Percentiles rank a stretch among this genome's conserved stretches.
phyloP scores from a whole-genome alignment of 2,888 invertebrate genomes.

The Trypoxylon attenuatum region DNA sequence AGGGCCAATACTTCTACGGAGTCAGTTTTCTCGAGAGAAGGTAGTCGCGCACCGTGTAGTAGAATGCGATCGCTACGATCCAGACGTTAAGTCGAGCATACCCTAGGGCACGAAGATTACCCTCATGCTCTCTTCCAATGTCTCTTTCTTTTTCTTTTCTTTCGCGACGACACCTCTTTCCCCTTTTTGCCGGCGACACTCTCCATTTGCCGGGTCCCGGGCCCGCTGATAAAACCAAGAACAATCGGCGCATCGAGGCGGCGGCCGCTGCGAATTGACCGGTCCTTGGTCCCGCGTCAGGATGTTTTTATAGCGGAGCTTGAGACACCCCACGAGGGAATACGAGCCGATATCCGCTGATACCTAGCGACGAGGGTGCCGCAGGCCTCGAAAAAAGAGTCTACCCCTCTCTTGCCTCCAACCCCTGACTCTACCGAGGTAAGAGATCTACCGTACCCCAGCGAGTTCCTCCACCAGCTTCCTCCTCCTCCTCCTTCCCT shows the following conservation, averaged over 20 bases:
- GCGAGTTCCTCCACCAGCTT: no score
- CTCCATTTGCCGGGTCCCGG: slow-evolving; percentile 1
- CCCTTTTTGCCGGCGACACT: not conserved
- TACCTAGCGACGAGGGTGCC: no score
- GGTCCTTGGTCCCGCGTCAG: slow-evolving; percentile 1
- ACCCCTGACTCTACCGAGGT: no score
- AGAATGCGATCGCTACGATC: slow-evolving; percentile 49
- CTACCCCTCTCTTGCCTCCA: no score
- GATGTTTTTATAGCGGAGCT: slow-evolving; percentile 6
- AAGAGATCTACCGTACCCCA: not conserved
- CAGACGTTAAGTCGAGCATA: slow-evolving; percentile 46
- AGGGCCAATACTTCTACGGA: no score
- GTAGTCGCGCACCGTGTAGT: no score
- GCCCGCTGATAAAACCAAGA: slow-evolving; percentile 34
- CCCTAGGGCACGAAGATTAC: slow-evolving; percentile 47
- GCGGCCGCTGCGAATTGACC: slow-evolving; percentile 18
- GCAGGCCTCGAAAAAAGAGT: no score
- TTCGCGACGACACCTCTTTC: not conserved
- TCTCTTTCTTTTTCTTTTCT: slow-evolving; percentile 8
- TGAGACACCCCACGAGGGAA: not conserved
- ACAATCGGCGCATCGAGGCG: slow-evolving; percentile 20
- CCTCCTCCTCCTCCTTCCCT: no score
- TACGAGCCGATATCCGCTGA: no score
- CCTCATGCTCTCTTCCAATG: no score
- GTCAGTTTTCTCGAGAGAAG: no score